phyloP scores from a whole-genome alignment of 2,113 vertebrate species.

The Ondatra zibethicus region DNA sequence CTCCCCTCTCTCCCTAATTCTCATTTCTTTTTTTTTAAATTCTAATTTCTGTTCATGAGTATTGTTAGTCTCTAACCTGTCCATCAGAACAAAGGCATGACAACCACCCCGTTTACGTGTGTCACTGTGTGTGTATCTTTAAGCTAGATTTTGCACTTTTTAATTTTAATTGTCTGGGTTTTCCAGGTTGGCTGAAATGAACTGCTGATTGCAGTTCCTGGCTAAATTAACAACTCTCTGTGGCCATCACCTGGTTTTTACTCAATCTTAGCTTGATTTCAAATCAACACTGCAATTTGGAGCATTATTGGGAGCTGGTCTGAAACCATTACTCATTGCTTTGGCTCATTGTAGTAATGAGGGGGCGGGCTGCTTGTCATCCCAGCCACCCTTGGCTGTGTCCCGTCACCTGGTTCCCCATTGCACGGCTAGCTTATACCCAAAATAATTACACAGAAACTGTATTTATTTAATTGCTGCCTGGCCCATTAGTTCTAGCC shows the following conservation, averaged over 20 bases:
- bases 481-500: too few relatives aligned
- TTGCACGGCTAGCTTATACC: too few relatives aligned
- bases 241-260: neutral
- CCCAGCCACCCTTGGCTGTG: too few relatives aligned
- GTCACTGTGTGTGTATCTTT: too few relatives aligned
- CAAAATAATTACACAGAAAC: too few relatives aligned
- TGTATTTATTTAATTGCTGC: too few relatives aligned
- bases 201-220: neutral
- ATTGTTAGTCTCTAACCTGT: neutral
- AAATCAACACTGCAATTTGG: neutral
- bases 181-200: neutral
- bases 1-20: neutral
- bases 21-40: neutral
- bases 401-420: too few relatives aligned
- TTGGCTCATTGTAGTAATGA: too few relatives aligned
- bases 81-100: neutral
- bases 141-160: neutral
- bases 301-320: neutral
- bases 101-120: neutral
- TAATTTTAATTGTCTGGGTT: neutral
- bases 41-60: neutral
- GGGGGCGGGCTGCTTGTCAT: too few relatives aligned
- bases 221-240: slow-evolving; percentile 29
- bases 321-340: neutral
- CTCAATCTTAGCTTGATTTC: neutral